These are phyloP conservation scores for Exephanes ischioxanthus DNA, from an alignment of 2,888 invertebrate genomes.

Conservation along the genomic window DNA sequence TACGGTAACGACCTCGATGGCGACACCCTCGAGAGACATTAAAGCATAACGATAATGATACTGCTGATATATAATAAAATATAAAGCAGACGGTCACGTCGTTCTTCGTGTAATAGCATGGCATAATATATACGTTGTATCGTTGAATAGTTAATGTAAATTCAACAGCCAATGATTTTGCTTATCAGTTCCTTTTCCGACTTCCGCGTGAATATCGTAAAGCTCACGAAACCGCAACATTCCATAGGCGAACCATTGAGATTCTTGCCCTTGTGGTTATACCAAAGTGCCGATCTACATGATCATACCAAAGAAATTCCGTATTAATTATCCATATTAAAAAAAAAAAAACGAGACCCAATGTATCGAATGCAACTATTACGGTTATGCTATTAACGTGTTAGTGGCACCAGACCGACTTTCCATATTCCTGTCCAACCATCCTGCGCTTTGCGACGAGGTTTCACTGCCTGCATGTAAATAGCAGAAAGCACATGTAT, in stretches of 20 bases:
- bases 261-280: constrained; percentile 1
- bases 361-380: constrained; percentile 53
- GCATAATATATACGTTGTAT: constrained; percentile 22
- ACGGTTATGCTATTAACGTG: constrained; percentile 39
- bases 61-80: constrained; percentile 45
- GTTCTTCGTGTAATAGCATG: constrained; percentile 4
- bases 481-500: constrained; percentile 2
- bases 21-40: constrained; percentile 34
- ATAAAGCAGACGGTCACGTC: constrained; percentile 15
- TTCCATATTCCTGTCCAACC: constrained; percentile 14
- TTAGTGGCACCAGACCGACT: not conserved
- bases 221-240: constrained; percentile 15
- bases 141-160: constrained; percentile 22
- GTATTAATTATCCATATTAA: not conserved
- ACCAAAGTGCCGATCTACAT: not conserved
- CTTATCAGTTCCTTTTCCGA: not conserved
- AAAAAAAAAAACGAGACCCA: constrained; percentile 22
- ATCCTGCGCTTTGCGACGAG: constrained; percentile 26
- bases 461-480: constrained; percentile 31
- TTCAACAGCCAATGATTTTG: constrained; percentile 39
- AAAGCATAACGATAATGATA: constrained; percentile 47
- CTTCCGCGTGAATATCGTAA: constrained; percentile 27
- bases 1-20: constrained; percentile 21
- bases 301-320: not conserved
- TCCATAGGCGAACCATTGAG: constrained; percentile 1